Base-by-base conservation (phyloP, 2,797 vertebrate genomes). In the Naso thynnoides region DNA sequence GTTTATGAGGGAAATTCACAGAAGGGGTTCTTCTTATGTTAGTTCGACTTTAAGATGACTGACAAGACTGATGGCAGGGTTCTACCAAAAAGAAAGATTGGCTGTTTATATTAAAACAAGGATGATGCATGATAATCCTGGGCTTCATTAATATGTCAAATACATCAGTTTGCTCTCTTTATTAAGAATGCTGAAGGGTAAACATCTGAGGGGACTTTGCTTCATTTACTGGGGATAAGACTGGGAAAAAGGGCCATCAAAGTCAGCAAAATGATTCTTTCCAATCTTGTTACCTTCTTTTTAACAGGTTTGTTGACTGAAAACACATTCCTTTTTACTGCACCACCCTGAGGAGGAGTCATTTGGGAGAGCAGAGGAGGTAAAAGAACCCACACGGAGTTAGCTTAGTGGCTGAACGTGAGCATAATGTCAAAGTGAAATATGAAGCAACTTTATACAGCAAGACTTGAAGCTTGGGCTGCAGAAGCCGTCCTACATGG, bases 201-300 rank as follows among this genome's bases (percentile, higher is more conserved):
- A 60, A 65, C 4, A 44, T 27, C 48, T 55, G 31, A 38, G 54
- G 45, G 55, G 48, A 15, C 31, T 16, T 26, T 57, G 29, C 3
- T 2, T 57, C 29, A 53, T 5, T 19, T 6, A 54, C 33, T 41
- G 10, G 0, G 54, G 57, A 79, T 31, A 59, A 42, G 50, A 8
- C 2, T 33, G 58, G 44, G 39, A 56, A 41, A 8, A 42, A 9
- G 27, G 49, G 27, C 8, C 38, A 45, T 4, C 1, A 8, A 57
- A 67, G 41, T 33, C 56, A 48, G 7, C 23, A 53, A 33, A 55
- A 29, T 11, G 5, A 39, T 49, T 57, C 7, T n/a, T n/a, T 55
- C 10, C 5, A 0, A 47, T 54, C 23, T 19, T 54, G 86, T 91
- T 93, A 94, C 93, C 93, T 93, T 92, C 72, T 87, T 92, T 81